phyloP scores from a whole-genome alignment of 2,113 vertebrate genomes.

The Lagopus muta region DNA sequence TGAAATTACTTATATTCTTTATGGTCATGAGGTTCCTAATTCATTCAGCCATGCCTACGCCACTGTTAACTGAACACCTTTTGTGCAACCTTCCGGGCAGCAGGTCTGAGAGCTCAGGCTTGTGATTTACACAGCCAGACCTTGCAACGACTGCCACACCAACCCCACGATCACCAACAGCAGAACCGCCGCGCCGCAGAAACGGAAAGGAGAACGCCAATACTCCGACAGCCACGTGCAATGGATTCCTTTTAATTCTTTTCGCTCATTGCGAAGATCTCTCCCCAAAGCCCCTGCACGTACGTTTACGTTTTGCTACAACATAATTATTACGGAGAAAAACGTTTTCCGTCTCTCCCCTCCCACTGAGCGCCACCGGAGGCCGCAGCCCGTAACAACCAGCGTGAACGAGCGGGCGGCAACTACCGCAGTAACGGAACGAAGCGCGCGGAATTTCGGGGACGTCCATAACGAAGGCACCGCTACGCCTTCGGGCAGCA shows the following conservation, averaged over 20 bases:
- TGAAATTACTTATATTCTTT: background rate
- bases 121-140: background rate
- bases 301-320: accelerated
- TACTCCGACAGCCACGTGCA: accelerated
- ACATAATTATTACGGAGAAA: background rate
- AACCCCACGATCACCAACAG: background rate
- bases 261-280: accelerated
- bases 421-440: background rate
- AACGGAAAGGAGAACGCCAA: background rate
- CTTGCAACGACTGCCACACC: background rate
- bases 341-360: background rate
- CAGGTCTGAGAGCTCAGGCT: background rate
- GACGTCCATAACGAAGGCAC: background rate
- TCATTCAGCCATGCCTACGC: background rate
- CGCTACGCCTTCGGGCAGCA: no score
- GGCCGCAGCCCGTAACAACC: background rate
- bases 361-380: accelerated
- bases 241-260: accelerated
- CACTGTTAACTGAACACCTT: background rate
- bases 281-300: background rate
- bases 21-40: background rate
- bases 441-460: background rate
- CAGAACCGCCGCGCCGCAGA: no score
- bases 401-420: background rate
- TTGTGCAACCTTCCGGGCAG: background rate